A percentile compares a stretch with the other conserved stretches of the same genome.
These are phyloP conservation scores for Molorchus minor DNA, from an alignment of 2,888 invertebrate species.

Conservation along the genomic window DNA sequence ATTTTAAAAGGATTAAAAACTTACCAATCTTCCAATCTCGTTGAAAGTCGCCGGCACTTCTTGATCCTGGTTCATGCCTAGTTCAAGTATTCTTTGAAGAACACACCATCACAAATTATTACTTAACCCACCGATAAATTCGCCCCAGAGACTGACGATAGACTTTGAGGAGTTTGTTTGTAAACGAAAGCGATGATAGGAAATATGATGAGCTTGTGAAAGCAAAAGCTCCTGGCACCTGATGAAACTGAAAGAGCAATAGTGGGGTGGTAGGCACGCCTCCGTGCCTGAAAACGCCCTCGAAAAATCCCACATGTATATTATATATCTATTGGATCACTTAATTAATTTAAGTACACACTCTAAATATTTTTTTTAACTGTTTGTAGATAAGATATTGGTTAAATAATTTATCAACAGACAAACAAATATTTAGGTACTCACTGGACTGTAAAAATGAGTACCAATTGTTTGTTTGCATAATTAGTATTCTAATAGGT, in stretches of 20 bases:
- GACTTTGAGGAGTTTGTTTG: conserved; percentile 31
- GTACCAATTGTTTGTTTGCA: no score
- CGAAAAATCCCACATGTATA: conserved; percentile 48
- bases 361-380: no score
- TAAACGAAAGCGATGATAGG: conserved; percentile 49
- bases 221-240: conserved; percentile 51
- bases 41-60: conserved; percentile 58
- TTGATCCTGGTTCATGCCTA: conserved; percentile 60
- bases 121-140: conserved; percentile 3
- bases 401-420: no score
- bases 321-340: conserved; percentile 28
- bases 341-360: conserved; percentile 15
- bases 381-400: no score
- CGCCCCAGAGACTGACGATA: background rate
- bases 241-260: conserved; percentile 50
- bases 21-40: conserved; percentile 60
- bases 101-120: conserved; percentile 35
- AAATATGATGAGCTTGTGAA: conserved; percentile 53
- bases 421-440: no score
- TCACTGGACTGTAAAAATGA: no score
- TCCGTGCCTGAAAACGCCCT: conserved; percentile 54
- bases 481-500: no score
- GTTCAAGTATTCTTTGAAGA: conserved; percentile 23
- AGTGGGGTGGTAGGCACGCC: conserved; percentile 56
- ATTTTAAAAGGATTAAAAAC: no score